Conservation (phyloP, 2,888 invertebrate genomes). For the Melieria picta region DNA sequence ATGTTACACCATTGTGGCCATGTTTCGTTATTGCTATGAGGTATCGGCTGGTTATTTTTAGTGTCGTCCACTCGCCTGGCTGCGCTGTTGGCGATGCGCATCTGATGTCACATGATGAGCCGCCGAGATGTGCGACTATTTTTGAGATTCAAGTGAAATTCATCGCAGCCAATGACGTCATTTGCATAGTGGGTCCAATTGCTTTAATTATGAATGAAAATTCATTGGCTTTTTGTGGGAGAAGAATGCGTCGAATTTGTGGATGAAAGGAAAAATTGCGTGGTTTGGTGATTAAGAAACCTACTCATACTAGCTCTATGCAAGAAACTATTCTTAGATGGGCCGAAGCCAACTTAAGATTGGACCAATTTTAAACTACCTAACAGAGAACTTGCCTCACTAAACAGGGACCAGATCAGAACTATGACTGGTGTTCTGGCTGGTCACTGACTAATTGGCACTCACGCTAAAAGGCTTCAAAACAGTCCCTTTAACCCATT, state of each 20-base stretch:
- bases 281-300: background rate
- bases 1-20: too few species aligned
- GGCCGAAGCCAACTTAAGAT: too few species aligned
- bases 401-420: background rate
- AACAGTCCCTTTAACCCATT: too few species aligned
- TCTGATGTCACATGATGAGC: constrained; percentile 35
- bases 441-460: too few species aligned
- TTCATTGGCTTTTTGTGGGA: background rate
- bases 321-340: too few species aligned
- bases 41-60: constrained; percentile 19
- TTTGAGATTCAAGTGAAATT: too few species aligned
- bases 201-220: background rate
- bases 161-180: constrained; percentile 18
- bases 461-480: too few species aligned
- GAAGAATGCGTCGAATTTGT: too few species aligned
- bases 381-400: background rate
- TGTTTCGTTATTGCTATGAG: constrained; percentile 34
- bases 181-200: constrained; percentile 5
- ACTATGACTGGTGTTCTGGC: too few species aligned
- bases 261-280: background rate
- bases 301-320: too few species aligned
- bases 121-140: background rate
- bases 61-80: too few species aligned
- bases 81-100: background rate
- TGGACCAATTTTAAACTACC: background rate